These are phyloP conservation scores for Panurus biarmicus DNA, from an alignment of 2,113 vertebrate species.

Conservation along the genomic window DNA sequence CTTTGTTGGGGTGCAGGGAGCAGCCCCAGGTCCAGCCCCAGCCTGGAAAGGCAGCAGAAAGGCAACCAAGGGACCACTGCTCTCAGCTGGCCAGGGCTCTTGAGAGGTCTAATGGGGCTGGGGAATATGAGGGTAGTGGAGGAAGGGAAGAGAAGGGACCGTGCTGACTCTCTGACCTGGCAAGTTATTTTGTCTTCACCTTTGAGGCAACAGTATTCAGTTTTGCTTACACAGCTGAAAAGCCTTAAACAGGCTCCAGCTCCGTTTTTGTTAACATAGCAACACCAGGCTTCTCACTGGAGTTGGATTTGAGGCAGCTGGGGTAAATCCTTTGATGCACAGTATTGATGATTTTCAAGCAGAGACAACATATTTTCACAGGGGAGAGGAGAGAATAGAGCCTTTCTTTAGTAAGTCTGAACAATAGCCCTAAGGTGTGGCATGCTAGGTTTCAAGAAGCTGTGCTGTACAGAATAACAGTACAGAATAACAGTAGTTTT, in stretches of 20 bases:
- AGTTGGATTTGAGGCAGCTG: neutral
- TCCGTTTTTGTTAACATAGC: neutral
- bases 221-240: constrained; percentile 12
- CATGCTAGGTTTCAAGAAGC: neutral
- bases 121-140: neutral
- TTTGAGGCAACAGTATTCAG: neutral
- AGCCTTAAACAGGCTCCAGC: neutral
- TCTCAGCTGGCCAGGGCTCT: neutral
- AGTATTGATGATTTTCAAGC: neutral
- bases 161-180: neutral
- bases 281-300: neutral
- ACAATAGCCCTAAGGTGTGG: neutral
- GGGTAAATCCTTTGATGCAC: neutral
- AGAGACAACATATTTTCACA: neutral
- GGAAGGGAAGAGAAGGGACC: neutral
- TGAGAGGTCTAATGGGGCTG: neutral
- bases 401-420: neutral
- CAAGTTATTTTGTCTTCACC: neutral
- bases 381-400: neutral
- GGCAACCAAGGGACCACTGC: neutral
- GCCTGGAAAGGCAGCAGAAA: neutral
- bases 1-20: neutral
- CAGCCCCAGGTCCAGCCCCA: neutral
- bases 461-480: too few relatives aligned
- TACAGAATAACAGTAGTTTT: neutral